Conservation (phyloP, 2,888 invertebrate species). For the Drosophila trichaetosa region DNA sequence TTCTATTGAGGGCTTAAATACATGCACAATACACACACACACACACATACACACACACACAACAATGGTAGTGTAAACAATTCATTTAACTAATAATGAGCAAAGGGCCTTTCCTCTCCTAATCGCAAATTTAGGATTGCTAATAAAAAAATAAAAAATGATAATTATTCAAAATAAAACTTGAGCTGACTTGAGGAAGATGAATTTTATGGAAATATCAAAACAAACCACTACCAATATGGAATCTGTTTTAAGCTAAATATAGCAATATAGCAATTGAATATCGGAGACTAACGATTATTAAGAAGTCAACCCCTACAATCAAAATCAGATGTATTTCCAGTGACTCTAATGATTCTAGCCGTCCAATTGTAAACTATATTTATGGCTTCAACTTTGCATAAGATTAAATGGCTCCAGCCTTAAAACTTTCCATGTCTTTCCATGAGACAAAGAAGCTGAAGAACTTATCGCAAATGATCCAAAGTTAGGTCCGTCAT, state of each 20-base stretch:
- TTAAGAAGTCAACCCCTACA: neutral
- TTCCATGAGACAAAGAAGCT: neutral
- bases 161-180: too few species aligned
- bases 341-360: neutral
- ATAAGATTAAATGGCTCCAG: neutral
- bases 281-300: neutral
- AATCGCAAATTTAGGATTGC: neutral
- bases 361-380: neutral
- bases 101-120: conserved; percentile 14
- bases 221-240: neutral
- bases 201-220: neutral
- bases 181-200: neutral
- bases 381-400: neutral
- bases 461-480: neutral
- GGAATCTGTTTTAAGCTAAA: neutral
- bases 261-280: neutral
- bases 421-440: neutral
- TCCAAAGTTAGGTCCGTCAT: neutral
- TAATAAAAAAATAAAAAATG: conserved; percentile 17
- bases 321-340: neutral
- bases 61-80: conserved; percentile 25
- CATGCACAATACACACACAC: neutral
- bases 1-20: conserved; percentile 6
- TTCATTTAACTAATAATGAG: conserved; percentile 62
- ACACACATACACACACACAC: neutral